Evolutionary conservation across 2,888 invertebrate species (phyloP), one percentile per base, ranked within the genome.

Genomic region (Geophilus truncorum): DNA sequence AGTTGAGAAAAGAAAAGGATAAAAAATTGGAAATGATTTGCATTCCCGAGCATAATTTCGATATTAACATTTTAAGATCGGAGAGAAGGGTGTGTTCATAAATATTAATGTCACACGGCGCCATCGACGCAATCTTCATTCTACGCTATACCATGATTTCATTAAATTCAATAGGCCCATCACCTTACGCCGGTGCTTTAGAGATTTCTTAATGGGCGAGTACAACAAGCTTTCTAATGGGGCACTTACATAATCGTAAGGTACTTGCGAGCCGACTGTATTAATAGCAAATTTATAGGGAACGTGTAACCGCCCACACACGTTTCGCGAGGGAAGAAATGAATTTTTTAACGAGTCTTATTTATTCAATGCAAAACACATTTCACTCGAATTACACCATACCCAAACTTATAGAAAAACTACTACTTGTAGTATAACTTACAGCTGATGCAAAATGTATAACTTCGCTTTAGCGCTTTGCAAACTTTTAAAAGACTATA

Each of bases 111-210:
- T 62, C 32, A 36, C 36, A 78, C n/a, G n/a, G 10, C 77, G 32
- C 77, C 77, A 36, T 32, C 32, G 77, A 36, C 77, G 32, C 32
- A 32, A 32, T 36, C 34, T 36, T 77, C 77, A 36, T 77, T 28
- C 21, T 78, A 23, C 10, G 70, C 25, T 70, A 70, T 25, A 40
- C 78, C 25, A 77, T 36, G 28, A 78, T 78, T 78, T 78, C 78
- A 78, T 78, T 78, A 78, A 78, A 78, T 78, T 78, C 78, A 78
- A 78, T 78, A 45, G 70, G 78, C 45, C 78, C 78, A 45, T 78
- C 78, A 45, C 28, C 78, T 78, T 78, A 36, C 34, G 78, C 21
- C 51, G 28, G 51, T 78, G 28, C 78, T 78, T 45, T 45, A 28
- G 28, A 45, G 51, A 45, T 78, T 78, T 78, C 78, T 78, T 78